Evolutionary conservation across 2,113 vertebrate species (phyloP), one percentile per base, ranked within the genome.

Genomic region (Halcyon malimbica): DNA sequence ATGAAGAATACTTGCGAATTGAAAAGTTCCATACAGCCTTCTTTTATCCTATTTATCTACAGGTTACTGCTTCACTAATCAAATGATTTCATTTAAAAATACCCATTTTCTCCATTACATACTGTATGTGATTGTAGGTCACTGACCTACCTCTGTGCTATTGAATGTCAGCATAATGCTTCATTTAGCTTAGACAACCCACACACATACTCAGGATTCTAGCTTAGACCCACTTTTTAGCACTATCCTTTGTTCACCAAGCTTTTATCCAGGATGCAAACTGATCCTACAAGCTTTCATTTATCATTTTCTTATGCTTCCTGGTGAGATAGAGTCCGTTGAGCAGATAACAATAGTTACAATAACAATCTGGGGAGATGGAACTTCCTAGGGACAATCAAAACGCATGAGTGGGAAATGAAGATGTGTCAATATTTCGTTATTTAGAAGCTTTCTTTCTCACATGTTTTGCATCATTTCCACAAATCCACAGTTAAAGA

Each of bases 121-220:
- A 7, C 33, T 63, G 14, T 51, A 57, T 83, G 60, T 80, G 74
- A 82, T 56, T 37, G 25, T 59, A 86, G 94, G 74, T 92, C 76
- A 64, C 42, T 85, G 81, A 79, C 89, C 91, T 96, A 77, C 78
- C 62, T 92, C 84, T 87, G 84, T 92, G 71, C 60, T 93, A 85
- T 87, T 97, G 90, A 97, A 96, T 95, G 89, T 84, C 88, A 78
- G 44, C 41, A 92, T 78, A 96, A 92, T 87, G 91, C 53, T 87
- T 95, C 93, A 95, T 97, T 96, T 97, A 85, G 87, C 64, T 93
- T 78, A 44, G 39, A 28, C 82, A 96, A 9, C 94, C 92, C 89
- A 94, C 13, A 0, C 92, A 87, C 81, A 42, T 31, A 86, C 41
- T 65, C 59, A 64, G 51, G 93, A 79, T 39, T 73, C 39, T 79